Percentiles rank a stretch among this genome's conserved stretches.
Conservation (phyloP, 2,888 invertebrate genomes). For the Andrena minutula region DNA sequence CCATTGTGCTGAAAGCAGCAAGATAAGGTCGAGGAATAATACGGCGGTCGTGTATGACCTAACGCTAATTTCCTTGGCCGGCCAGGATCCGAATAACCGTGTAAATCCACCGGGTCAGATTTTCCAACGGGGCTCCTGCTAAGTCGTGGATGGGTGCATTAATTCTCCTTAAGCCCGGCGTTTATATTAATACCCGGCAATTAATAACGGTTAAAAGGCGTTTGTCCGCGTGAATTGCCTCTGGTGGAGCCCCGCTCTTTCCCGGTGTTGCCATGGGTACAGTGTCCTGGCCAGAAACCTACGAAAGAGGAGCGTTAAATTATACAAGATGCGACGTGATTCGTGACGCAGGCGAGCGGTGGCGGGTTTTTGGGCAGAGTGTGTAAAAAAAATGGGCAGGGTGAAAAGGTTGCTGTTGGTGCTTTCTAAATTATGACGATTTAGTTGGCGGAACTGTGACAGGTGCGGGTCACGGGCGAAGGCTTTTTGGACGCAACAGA, state of each 20-base stretch:
- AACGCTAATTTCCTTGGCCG: slow-evolving; percentile 62
- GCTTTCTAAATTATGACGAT: neutral
- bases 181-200: slow-evolving; percentile 80
- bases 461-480: too few relatives aligned
- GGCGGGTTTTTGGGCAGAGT: neutral
- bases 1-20: slow-evolving; percentile 39
- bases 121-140: slow-evolving; percentile 56
- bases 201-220: slow-evolving; percentile 80
- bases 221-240: slow-evolving; percentile 70
- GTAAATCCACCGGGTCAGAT: slow-evolving; percentile 65
- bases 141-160: slow-evolving; percentile 75
- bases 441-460: too few relatives aligned
- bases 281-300: slow-evolving; percentile 26
- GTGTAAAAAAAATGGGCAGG: neutral
- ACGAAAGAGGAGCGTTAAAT: slow-evolving; percentile 72
- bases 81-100: slow-evolving; percentile 59
- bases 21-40: slow-evolving; percentile 58
- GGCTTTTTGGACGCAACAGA: too few relatives aligned
- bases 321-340: slow-evolving; percentile 40
- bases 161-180: slow-evolving; percentile 77
- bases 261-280: slow-evolving; percentile 49
- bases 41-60: slow-evolving; percentile 58
- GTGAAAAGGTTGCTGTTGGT: neutral
- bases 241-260: slow-evolving; percentile 54
- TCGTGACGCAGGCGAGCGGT: neutral